A percentile compares a stretch with the other conserved stretches of the same genome.
These are phyloP conservation scores for Leontocebus nigricollis DNA, from an alignment of 2,797 vertebrate species.

Conservation along the genomic window DNA sequence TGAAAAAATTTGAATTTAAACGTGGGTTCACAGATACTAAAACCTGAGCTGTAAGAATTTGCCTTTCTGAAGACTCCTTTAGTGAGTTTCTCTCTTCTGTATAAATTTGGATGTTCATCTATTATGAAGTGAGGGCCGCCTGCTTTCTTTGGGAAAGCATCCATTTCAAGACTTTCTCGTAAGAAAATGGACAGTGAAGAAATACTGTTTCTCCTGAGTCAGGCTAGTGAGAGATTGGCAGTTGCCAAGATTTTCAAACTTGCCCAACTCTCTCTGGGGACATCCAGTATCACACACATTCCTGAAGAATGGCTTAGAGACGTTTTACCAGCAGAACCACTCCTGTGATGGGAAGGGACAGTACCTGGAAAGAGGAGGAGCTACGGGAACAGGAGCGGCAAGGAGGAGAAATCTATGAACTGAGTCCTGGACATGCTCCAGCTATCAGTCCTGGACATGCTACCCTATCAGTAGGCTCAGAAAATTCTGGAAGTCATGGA, in stretches of 20 bases:
- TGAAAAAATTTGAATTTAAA: background rate
- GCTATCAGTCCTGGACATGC: background rate
- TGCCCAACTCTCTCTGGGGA: conserved; percentile 24
- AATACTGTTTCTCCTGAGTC: background rate
- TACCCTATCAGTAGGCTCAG: background rate
- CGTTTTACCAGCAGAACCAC: conserved; percentile 1
- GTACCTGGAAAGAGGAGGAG: background rate
- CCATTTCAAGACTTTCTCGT: background rate
- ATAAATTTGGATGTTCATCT: background rate
- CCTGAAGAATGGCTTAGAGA: background rate
- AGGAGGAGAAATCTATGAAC: background rate
- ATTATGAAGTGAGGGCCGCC: accelerated
- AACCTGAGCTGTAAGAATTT: background rate
- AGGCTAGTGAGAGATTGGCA: background rate
- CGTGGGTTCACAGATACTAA: background rate
- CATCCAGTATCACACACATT: background rate
- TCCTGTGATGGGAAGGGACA: accelerated
- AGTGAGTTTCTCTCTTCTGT: background rate
- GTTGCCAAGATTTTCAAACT: conserved; percentile 17
- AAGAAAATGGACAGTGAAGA: background rate
- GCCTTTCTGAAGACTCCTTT: background rate
- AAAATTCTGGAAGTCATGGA: background rate
- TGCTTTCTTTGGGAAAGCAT: background rate
- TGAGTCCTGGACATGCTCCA: background rate
- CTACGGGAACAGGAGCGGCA: background rate